Evolutionary conservation across 2,888 invertebrate species (phyloP).

Genomic region (Galerucella nymphaeae): DNA sequence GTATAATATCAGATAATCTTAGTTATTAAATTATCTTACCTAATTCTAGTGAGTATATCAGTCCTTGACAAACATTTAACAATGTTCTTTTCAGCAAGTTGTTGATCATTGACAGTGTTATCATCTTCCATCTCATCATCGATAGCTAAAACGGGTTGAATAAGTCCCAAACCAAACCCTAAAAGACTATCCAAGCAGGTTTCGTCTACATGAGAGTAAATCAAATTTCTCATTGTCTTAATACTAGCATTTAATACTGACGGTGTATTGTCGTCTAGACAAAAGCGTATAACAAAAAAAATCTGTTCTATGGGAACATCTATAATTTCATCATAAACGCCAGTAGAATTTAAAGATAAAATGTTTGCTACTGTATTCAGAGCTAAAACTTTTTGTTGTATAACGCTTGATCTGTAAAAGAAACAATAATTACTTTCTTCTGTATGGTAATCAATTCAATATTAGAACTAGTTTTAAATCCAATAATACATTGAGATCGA

Average conservation of each 20-base stretch:
- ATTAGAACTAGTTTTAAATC: too few species aligned
- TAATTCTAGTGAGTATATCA: conserved; percentile 79
- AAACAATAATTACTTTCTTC: too few species aligned
- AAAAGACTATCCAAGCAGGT: conserved; percentile 75
- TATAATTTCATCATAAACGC: conserved; percentile 81
- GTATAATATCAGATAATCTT: too few species aligned
- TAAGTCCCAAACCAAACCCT: conserved; percentile 73
- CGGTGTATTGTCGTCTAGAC: conserved; percentile 84
- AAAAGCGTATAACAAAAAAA: conserved; percentile 84
- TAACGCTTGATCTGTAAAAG: conserved; percentile 72
- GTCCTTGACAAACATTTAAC: conserved; percentile 79
- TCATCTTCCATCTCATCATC: conserved; percentile 65
- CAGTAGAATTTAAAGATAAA: conserved; percentile 75
- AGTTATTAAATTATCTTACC: conserved; percentile 59
- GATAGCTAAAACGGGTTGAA: conserved; percentile 70
- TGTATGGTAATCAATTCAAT: too few species aligned
- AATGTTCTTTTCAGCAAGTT: conserved; percentile 86
- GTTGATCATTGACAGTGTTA: conserved; percentile 84
- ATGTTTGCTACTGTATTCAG: conserved; percentile 84
- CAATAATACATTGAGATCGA: too few species aligned
- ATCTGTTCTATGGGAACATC: conserved; percentile 81
- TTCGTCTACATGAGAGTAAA: conserved; percentile 85
- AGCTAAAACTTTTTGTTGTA: conserved; percentile 86
- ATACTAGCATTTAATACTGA: conserved; percentile 81
- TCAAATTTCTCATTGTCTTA: conserved; percentile 78